phyloP scores from a whole-genome alignment of 2,113 vertebrate species.

The Corythaixoides concolor region DNA sequence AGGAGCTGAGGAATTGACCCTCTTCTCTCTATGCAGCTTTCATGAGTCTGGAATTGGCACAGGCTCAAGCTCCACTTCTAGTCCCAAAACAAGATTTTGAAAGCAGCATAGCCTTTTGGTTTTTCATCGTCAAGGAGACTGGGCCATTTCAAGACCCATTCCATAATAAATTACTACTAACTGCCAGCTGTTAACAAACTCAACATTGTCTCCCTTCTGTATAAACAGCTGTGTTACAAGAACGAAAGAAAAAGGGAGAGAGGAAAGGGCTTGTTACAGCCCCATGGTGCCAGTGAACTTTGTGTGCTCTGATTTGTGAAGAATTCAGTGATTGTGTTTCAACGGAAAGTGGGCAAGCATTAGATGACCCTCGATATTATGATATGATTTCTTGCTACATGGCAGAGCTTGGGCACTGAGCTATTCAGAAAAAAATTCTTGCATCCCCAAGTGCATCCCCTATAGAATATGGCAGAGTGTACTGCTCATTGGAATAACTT shows the following conservation, averaged over 20 bases:
- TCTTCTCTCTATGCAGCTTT: not conserved
- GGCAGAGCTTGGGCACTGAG: not conserved
- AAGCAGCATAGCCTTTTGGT: conserved; percentile 1
- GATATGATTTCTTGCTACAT: not conserved
- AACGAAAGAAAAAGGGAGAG: conserved; percentile 6
- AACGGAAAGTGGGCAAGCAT: not conserved
- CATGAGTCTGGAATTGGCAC: not conserved
- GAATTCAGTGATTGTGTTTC: conserved; percentile 1
- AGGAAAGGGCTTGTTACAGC: conserved; percentile 25
- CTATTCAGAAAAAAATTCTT: not conserved
- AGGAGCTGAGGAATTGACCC: not conserved
- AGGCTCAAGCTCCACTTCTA: not conserved
- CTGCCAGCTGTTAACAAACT: conserved; percentile 56
- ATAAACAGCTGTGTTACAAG: conserved; percentile 57
- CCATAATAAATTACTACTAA: conserved; percentile 29
- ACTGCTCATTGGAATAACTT: not conserved
- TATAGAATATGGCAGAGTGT: not conserved
- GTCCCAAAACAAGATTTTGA: conserved; percentile 35
- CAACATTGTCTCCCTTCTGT: conserved; percentile 34
- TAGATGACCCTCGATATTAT: not conserved
- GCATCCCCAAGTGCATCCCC: too few species aligned
- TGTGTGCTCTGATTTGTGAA: not conserved
- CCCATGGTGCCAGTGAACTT: conserved; percentile 21
- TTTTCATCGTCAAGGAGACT: conserved; percentile 28
- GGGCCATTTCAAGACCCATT: not conserved